Conservation (phyloP, 2,888 invertebrate species). For the Tridacna gigas region DNA sequence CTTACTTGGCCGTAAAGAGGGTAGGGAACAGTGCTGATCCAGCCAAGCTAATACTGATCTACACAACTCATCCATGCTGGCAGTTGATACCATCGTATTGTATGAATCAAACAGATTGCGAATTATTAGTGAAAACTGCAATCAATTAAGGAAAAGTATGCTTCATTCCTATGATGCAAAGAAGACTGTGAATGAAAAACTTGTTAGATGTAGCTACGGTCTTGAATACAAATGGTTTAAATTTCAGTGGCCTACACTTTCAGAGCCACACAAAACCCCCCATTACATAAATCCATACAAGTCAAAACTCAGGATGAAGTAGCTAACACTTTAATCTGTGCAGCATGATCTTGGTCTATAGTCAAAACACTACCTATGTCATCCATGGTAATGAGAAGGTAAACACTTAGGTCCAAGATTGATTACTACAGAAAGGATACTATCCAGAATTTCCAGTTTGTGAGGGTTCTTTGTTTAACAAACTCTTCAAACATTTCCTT, state of each 20-base stretch:
- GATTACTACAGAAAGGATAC: conserved; percentile 87
- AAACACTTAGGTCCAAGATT: too few relatives aligned
- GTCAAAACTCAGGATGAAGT: too few relatives aligned
- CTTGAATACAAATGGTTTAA: too few relatives aligned
- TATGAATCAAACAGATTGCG: conserved; percentile 95
- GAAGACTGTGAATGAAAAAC: not conserved
- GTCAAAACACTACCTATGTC: too few relatives aligned
- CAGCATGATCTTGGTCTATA: too few relatives aligned
- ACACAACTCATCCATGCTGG: conserved; percentile 95
- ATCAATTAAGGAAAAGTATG: conserved; percentile 85
- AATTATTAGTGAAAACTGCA: conserved; percentile 95
- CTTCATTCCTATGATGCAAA: too few relatives aligned
- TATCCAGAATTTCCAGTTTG: conserved; percentile 99
- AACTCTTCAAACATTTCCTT: conserved; percentile 96
- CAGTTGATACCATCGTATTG: conserved; percentile 95
- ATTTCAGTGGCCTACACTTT: too few relatives aligned
- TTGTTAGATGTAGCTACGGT: not conserved
- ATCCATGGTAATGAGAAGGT: too few relatives aligned
- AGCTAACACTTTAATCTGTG: too few relatives aligned
- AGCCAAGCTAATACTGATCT: conserved; percentile 97
- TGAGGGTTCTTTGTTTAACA: conserved; percentile 93
- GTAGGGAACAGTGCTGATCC: conserved; percentile 97
- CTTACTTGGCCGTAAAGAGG: conserved; percentile 96
- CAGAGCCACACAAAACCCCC: too few relatives aligned
- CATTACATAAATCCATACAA: too few relatives aligned